Conservation (phyloP, 2,113 vertebrate genomes). For the Ciconia boyciana region DNA sequence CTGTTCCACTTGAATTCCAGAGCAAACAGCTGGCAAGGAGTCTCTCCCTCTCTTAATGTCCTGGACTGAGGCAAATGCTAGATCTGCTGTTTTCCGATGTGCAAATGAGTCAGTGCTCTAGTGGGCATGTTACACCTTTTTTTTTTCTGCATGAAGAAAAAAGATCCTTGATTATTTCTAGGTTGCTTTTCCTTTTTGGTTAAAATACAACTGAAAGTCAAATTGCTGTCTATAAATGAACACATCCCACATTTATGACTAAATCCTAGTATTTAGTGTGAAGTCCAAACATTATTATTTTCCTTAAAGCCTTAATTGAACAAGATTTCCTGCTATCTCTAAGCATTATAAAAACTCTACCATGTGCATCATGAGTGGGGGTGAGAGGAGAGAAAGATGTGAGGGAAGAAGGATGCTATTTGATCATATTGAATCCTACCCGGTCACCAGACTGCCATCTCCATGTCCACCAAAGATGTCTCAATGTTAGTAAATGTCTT, state of each 20-base stretch:
- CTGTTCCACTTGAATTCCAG: background rate
- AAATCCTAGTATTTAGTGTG: background rate
- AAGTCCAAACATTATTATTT: background rate
- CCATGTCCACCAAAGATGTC: background rate
- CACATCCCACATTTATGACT: background rate
- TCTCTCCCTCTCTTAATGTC: background rate
- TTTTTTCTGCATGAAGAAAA: background rate
- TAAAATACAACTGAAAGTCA: background rate
- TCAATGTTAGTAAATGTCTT: background rate
- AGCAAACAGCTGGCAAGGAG: background rate
- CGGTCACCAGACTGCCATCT: background rate
- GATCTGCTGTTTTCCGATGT: background rate
- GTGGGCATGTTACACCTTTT: background rate
- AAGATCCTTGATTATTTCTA: background rate
- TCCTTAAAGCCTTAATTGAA: background rate
- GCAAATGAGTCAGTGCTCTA: background rate
- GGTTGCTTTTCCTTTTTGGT: background rate
- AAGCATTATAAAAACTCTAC: background rate
- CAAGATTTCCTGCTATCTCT: background rate
- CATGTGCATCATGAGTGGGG: fast-evolving
- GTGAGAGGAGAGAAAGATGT: background rate
- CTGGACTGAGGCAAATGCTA: background rate
- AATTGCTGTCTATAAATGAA: background rate
- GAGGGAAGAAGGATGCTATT: background rate
- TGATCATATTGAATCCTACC: background rate